Evolutionary conservation across 2,113 vertebrate species (phyloP).

Genomic region (Ifrita kowaldi): DNA sequence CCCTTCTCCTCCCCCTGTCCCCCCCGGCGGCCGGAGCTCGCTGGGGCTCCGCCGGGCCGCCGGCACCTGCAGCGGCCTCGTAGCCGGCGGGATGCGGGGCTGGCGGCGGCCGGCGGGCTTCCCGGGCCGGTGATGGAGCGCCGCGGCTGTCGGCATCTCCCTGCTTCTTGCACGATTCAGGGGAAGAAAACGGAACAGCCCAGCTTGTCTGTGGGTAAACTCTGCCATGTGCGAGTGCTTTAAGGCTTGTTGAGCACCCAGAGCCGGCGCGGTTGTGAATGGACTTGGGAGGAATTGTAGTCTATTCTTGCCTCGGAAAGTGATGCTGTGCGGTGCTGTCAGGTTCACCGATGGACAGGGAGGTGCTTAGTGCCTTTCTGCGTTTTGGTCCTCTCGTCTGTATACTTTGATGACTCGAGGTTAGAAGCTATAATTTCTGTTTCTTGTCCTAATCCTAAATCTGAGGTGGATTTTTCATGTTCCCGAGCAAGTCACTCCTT

Average conservation of each 20-base stretch:
- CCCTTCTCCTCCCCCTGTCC: neutral
- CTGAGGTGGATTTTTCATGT: neutral
- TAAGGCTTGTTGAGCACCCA: neutral
- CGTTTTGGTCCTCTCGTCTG: fast-evolving
- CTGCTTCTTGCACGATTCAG: neutral
- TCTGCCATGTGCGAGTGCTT: neutral
- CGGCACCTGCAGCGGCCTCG: neutral
- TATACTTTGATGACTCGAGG: neutral
- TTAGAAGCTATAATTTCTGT: neutral
- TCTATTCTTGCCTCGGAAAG: neutral
- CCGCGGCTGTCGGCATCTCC: neutral
- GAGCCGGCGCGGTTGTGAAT: neutral
- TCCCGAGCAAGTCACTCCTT: neutral
- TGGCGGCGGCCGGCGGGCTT: neutral
- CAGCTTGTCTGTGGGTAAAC: neutral
- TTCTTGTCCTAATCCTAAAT: neutral
- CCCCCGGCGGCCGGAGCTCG: neutral
- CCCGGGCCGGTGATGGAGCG: neutral
- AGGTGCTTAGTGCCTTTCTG: neutral
- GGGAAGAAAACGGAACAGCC: fast-evolving
- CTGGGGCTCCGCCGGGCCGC: neutral
- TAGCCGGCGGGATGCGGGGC: neutral
- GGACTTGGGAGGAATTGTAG: neutral
- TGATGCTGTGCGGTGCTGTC: neutral
- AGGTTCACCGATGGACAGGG: neutral